These are phyloP conservation scores for Cyrtodaria siliqua DNA, from an alignment of 2,888 invertebrate species.

Conservation along the genomic window DNA sequence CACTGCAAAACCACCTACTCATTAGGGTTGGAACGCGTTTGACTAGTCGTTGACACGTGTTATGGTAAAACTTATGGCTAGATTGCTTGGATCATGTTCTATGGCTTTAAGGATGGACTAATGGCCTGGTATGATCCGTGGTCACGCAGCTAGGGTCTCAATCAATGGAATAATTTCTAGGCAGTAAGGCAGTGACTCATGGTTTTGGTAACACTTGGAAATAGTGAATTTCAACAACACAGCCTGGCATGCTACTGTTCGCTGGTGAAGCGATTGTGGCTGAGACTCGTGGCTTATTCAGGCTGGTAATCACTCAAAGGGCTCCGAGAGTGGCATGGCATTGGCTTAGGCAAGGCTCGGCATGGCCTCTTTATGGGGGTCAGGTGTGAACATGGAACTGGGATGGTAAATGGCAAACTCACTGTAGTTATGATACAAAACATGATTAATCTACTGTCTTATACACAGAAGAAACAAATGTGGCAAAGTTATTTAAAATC, in stretches of 20 bases:
- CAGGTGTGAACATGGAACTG: constrained; percentile 17
- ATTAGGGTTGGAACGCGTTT: background rate
- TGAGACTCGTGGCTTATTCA: constrained; percentile 21
- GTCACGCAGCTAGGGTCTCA: constrained; percentile 9
- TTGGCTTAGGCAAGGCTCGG: constrained; percentile 14
- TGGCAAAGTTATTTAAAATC: background rate
- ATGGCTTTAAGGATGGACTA: background rate
- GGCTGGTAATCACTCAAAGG: constrained; percentile 25
- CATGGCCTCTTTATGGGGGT: constrained; percentile 10
- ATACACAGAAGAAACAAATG: background rate
- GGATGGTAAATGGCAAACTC: constrained; percentile 54
- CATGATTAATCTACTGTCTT: constrained; percentile 5
- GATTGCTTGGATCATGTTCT: constrained; percentile 5
- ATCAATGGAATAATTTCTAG: constrained; percentile 3
- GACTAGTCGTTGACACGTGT: constrained; percentile 5
- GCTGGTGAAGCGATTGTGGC: constrained; percentile 28
- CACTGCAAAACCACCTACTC: constrained; percentile 6
- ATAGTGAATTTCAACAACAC: background rate
- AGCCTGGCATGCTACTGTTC: constrained; percentile 15
- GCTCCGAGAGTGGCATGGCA: constrained; percentile 38
- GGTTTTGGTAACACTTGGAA: constrained; percentile 3
- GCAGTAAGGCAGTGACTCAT: background rate
- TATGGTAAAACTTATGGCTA: constrained; percentile 6
- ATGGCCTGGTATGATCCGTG: constrained; percentile 1
- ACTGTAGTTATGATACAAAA: constrained; percentile 59